phyloP scores from a whole-genome alignment of 2,888 invertebrate genomes.

The Andrena fulva region DNA sequence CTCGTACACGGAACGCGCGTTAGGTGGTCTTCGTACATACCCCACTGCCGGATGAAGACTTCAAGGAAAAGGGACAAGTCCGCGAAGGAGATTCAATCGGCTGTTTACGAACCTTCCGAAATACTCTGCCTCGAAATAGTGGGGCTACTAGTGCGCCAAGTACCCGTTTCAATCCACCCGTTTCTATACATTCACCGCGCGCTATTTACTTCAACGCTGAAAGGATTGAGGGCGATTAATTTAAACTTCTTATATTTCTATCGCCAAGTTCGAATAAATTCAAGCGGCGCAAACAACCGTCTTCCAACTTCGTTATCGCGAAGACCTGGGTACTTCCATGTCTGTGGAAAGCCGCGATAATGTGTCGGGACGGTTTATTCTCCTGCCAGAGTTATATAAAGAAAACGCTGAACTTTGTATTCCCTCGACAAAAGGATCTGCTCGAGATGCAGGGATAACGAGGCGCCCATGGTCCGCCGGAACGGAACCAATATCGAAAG shows the following conservation, averaged over 20 bases:
- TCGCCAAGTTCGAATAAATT: conserved; percentile 29
- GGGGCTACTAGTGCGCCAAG: not conserved
- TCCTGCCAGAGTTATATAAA: not conserved
- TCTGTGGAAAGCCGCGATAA: conserved; percentile 3
- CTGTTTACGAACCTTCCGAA: not conserved
- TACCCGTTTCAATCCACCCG: not conserved
- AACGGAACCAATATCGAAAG: conserved; percentile 41
- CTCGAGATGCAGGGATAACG: conserved; percentile 24
- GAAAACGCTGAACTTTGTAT: conserved; percentile 28
- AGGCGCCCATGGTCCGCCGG: conserved; percentile 1
- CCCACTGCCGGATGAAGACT: not conserved
- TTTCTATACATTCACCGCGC: not conserved
- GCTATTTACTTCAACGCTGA: not conserved
- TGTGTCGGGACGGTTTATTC: conserved; percentile 8
- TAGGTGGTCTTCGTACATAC: not conserved
- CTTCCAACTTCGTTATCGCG: conserved; percentile 7
- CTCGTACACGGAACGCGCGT: not conserved
- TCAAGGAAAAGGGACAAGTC: not conserved
- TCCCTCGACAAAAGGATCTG: conserved; percentile 34
- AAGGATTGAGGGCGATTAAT: not conserved
- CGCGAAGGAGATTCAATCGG: not conserved
- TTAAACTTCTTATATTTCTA: not conserved
- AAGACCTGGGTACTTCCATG: not conserved
- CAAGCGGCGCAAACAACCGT: not conserved
- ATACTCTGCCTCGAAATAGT: not conserved